These are phyloP conservation scores for Galerucella calmariensis DNA, from an alignment of 2,888 invertebrate genomes.

Conservation along the genomic window DNA sequence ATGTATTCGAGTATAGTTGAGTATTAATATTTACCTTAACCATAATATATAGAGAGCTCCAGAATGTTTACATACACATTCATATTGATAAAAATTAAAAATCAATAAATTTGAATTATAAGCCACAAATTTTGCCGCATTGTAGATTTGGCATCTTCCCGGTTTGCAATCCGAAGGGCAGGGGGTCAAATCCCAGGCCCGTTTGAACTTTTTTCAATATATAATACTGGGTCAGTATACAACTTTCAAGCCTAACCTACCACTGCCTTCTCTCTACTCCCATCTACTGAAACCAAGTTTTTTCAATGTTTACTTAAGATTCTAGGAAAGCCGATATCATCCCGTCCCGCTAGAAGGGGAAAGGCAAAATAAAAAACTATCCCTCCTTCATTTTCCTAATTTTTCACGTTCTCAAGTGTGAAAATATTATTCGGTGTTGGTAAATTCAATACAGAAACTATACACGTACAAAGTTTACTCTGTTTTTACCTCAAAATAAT, in stretches of 20 bases:
- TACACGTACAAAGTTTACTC: constrained; percentile 5
- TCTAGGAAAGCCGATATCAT: too few species aligned
- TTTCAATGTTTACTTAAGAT: too few species aligned
- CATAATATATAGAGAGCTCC: background rate
- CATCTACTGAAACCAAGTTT: too few species aligned
- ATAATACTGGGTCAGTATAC: too few species aligned
- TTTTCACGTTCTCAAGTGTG: background rate
- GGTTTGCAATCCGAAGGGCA: too few species aligned
- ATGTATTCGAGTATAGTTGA: constrained; percentile 17
- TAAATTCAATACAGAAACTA: constrained; percentile 17
- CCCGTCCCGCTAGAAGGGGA: too few species aligned
- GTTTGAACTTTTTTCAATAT: too few species aligned
- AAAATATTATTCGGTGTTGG: background rate
- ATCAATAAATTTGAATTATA: background rate
- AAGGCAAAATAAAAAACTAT: background rate
- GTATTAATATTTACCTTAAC: constrained; percentile 1
- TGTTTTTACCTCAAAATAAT: constrained; percentile 7
- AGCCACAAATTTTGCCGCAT: too few species aligned
- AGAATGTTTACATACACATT: background rate
- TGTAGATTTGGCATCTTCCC: too few species aligned
- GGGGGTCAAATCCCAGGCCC: too few species aligned
- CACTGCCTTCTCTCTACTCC: too few species aligned
- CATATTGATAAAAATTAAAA: background rate
- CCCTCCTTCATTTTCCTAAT: background rate
- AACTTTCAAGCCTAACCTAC: too few species aligned